Evolutionary conservation across 2,888 invertebrate genomes (phyloP).

Genomic region (Tryphoninae sp.): DNA sequence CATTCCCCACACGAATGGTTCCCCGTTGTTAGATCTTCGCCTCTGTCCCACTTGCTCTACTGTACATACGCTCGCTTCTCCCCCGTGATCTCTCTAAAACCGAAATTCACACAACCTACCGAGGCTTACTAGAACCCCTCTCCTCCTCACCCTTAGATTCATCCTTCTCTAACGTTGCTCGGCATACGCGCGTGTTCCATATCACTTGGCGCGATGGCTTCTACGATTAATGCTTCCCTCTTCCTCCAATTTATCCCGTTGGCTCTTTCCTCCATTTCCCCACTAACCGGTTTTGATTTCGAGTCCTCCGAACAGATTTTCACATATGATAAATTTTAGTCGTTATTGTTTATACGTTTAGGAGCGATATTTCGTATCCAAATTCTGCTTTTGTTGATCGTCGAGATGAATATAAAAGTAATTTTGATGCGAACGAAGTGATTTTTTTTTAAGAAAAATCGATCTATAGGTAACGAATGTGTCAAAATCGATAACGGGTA

Average conservation of each 20-base stretch:
- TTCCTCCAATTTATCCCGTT: not conserved
- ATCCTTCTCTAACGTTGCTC: not conserved
- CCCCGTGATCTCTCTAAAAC: not conserved
- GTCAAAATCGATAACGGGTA: not conserved
- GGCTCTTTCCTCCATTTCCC: not conserved
- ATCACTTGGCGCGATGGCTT: not conserved
- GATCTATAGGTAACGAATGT: too few species aligned
- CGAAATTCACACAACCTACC: not conserved
- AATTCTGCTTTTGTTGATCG: too few species aligned
- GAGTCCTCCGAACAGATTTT: not conserved
- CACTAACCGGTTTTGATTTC: not conserved
- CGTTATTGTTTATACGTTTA: too few species aligned
- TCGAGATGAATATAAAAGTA: too few species aligned
- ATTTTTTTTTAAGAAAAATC: too few species aligned
- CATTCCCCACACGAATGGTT: not conserved
- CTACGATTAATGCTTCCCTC: not conserved
- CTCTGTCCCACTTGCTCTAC: not conserved
- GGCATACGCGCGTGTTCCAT: slow-evolving; percentile 1
- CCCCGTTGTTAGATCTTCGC: not conserved
- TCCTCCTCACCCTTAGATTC: not conserved
- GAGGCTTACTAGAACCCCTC: slow-evolving; percentile 3
- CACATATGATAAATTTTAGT: too few species aligned
- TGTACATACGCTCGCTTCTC: not conserved
- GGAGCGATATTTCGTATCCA: too few species aligned
- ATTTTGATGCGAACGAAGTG: too few species aligned